A percentile compares a stretch with the other conserved stretches of the same genome.
Evolutionary conservation across 2,888 invertebrate species (phyloP).

Genomic region (Drosophila greeni): DNA sequence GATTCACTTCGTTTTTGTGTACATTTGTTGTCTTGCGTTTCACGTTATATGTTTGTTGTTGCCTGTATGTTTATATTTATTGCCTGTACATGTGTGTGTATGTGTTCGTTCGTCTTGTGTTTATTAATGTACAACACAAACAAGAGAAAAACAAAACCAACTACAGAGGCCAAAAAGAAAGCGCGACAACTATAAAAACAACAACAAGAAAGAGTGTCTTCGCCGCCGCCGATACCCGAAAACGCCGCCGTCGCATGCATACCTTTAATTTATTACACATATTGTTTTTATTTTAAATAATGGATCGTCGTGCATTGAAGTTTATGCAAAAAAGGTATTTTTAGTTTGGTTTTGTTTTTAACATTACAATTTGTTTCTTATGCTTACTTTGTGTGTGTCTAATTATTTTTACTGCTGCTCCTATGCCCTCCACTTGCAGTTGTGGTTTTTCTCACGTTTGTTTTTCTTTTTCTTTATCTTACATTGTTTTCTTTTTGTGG

Average conservation of each 20-base stretch:
- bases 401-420: not conserved
- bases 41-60: constrained; percentile 46
- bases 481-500: not conserved
- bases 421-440: constrained; percentile 18
- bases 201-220: constrained; percentile 50
- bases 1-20: constrained; percentile 54
- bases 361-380: constrained; percentile 30
- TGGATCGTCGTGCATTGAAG: constrained; percentile 89
- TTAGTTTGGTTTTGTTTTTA: constrained; percentile 49
- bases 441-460: not conserved
- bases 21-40: constrained; percentile 59
- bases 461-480: not conserved
- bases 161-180: constrained; percentile 38
- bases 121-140: constrained; percentile 44
- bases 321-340: constrained; percentile 90
- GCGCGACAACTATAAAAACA: constrained; percentile 64
- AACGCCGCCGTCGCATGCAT: constrained; percentile 73
- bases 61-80: constrained; percentile 57
- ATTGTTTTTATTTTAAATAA: constrained; percentile 81
- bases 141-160: constrained; percentile 25
- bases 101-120: constrained; percentile 48
- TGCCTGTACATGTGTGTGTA: constrained; percentile 51
- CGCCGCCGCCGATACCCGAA: constrained; percentile 47
- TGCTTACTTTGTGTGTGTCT: constrained; percentile 3
- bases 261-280: constrained; percentile 77